phyloP scores from a whole-genome alignment of 2,113 vertebrate genomes.

The Cyprinodon tularosa region DNA sequence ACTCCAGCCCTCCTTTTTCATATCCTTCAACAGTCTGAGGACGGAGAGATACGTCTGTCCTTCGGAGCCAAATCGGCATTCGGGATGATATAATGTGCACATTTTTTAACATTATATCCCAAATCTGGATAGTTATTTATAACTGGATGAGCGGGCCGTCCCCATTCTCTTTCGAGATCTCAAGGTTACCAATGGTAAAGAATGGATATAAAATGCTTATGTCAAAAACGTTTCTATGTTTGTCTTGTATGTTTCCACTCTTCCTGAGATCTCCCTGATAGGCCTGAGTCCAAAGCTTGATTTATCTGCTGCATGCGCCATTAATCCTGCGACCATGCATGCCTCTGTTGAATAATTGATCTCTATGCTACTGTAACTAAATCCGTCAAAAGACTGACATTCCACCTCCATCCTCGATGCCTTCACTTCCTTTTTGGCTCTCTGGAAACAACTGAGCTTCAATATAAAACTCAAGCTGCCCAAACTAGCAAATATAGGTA shows the following conservation, averaged over 20 bases:
- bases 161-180: constrained; percentile 61
- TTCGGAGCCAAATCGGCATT: constrained; percentile 72
- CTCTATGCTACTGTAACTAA: constrained; percentile 81
- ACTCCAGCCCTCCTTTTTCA: constrained; percentile 73
- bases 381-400: constrained; percentile 81
- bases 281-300: constrained; percentile 73
- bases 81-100: constrained; percentile 75
- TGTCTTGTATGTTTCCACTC: constrained; percentile 71
- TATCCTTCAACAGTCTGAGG: constrained; percentile 65
- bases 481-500: constrained; percentile 13
- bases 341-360: constrained; percentile 83
- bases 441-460: constrained; percentile 2
- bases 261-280: constrained; percentile 66
- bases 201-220: constrained; percentile 66
- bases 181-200: constrained; percentile 76
- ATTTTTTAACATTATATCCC: constrained; percentile 68
- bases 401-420: constrained; percentile 45
- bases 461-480: constrained; percentile 4
- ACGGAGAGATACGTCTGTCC: constrained; percentile 72
- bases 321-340: constrained; percentile 82
- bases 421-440: constrained; percentile 47
- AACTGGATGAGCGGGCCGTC: constrained; percentile 46
- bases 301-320: constrained; percentile 79
- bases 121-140: constrained; percentile 74
- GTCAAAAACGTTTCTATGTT: constrained; percentile 68